These are phyloP conservation scores for Colletes collaris DNA, from an alignment of 2,888 invertebrate genomes.

Conservation along the genomic window DNA sequence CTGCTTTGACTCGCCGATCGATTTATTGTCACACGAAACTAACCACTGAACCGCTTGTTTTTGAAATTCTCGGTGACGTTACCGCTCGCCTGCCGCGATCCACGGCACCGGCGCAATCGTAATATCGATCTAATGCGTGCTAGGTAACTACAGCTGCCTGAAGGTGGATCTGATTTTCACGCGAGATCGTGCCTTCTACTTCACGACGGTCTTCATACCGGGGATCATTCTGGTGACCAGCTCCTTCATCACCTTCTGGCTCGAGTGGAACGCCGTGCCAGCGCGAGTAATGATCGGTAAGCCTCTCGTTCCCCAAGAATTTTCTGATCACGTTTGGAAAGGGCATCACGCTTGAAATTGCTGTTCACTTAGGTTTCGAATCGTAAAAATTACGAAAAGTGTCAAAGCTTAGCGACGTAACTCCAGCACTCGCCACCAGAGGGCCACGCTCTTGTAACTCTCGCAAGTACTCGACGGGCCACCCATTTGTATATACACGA, in stretches of 20 bases:
- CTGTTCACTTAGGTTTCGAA: too few relatives aligned
- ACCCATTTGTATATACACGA: too few relatives aligned
- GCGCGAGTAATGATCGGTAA: slow-evolving; percentile 98
- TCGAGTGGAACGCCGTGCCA: slow-evolving; percentile 98
- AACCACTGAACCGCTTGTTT: slow-evolving; percentile 33
- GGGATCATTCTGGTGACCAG: slow-evolving; percentile 98
- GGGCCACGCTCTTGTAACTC: too few relatives aligned
- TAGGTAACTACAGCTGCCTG: slow-evolving; percentile 98
- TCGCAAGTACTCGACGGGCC: too few relatives aligned
- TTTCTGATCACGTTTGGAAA: too few relatives aligned
- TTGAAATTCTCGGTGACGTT: slow-evolving; percentile 12
- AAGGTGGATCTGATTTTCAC: slow-evolving; percentile 97
- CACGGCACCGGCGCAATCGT: background rate
- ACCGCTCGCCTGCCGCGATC: slow-evolving; percentile 21
- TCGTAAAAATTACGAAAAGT: too few relatives aligned
- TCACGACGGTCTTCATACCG: slow-evolving; percentile 98
- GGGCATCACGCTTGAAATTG: too few relatives aligned
- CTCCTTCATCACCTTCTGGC: slow-evolving; percentile 98
- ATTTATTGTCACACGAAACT: background rate
- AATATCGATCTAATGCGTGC: slow-evolving; percentile 28
- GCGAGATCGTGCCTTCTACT: slow-evolving; percentile 97
- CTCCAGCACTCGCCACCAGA: too few relatives aligned
- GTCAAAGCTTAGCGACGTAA: too few relatives aligned
- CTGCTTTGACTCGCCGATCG: background rate
- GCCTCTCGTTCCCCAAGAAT: slow-evolving; percentile 75